Evolutionary conservation across 1,140 invertebrate species (phyloP).

Genomic region (Dermatophagoides farinae): DNA sequence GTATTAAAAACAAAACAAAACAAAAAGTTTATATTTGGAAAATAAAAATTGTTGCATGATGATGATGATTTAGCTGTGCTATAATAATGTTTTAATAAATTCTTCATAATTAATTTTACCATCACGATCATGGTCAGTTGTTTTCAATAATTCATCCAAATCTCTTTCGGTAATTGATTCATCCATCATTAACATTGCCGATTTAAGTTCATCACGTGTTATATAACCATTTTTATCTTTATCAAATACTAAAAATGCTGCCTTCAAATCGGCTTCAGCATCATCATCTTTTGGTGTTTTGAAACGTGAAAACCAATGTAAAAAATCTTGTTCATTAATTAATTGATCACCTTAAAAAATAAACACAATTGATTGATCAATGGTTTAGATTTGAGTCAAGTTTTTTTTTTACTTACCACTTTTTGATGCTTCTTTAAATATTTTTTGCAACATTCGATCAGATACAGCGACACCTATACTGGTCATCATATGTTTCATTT

Average conservation of each 20-base stretch:
- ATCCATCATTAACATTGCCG: slow-evolving; percentile 53
- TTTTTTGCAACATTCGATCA: slow-evolving; percentile 34
- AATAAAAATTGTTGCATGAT: neutral
- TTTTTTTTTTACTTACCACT: slow-evolving; percentile 29
- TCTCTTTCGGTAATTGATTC: slow-evolving; percentile 47
- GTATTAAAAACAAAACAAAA: neutral
- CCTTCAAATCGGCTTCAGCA: slow-evolving; percentile 38
- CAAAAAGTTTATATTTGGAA: neutral
- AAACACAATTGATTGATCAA: neutral
- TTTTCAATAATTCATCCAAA: slow-evolving; percentile 42
- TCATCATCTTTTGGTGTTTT: slow-evolving; percentile 19
- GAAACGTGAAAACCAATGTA: slow-evolving; percentile 20
- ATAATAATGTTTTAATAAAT: slow-evolving; percentile 9
- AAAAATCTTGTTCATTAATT: slow-evolving; percentile 21
- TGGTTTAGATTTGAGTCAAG: neutral
- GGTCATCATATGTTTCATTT: slow-evolving; percentile 49
- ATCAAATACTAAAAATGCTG: slow-evolving; percentile 55
- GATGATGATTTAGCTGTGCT: neutral
- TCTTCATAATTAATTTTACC: slow-evolving; percentile 54
- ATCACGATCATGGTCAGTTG: slow-evolving; percentile 50
- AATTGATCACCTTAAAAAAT: slow-evolving; percentile 16
- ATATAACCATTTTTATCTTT: slow-evolving; percentile 52
- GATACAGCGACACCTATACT: slow-evolving; percentile 44
- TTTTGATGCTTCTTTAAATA: slow-evolving; percentile 45
- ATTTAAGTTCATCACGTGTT: slow-evolving; percentile 43